These are phyloP conservation scores for Solea senegalensis DNA, from an alignment of 2,113 vertebrate genomes.

Conservation along the genomic window DNA sequence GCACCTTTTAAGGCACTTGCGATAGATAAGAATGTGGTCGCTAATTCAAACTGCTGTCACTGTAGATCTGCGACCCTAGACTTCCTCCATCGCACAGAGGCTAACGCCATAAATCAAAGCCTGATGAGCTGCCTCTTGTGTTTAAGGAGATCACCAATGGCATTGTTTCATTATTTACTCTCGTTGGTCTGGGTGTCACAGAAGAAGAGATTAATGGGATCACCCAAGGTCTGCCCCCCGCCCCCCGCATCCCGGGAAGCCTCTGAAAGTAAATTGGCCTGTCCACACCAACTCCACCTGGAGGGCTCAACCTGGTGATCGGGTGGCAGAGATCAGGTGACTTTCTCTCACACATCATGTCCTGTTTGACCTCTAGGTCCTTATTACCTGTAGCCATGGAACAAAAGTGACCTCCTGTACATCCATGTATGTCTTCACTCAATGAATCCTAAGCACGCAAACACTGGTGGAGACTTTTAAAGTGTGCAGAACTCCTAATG, in stretches of 20 bases:
- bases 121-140: constrained; percentile 45
- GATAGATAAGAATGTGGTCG: not conserved
- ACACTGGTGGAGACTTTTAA: not conserved
- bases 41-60: constrained; percentile 36
- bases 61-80: constrained; percentile 19
- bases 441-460: not conserved
- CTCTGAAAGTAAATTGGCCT: constrained; percentile 43
- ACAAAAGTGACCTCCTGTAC: too few relatives aligned
- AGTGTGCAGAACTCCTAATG: too few relatives aligned
- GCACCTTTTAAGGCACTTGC: constrained; percentile 1
- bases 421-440: not conserved
- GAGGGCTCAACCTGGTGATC: constrained; percentile 34
- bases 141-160: constrained; percentile 56
- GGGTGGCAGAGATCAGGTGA: constrained; percentile 2
- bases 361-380: not conserved
- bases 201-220: constrained; percentile 55
- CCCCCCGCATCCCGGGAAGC: not conserved
- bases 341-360: not conserved
- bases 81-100: constrained; percentile 25
- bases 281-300: constrained; percentile 48
- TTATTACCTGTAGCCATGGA: not conserved
- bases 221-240: constrained; percentile 18
- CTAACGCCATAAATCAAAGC: constrained; percentile 48
- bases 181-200: constrained; percentile 40
- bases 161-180: constrained; percentile 44